Evolutionary conservation across 1,140 invertebrate species (phyloP).

Genomic region (Goniozus legneri): DNA sequence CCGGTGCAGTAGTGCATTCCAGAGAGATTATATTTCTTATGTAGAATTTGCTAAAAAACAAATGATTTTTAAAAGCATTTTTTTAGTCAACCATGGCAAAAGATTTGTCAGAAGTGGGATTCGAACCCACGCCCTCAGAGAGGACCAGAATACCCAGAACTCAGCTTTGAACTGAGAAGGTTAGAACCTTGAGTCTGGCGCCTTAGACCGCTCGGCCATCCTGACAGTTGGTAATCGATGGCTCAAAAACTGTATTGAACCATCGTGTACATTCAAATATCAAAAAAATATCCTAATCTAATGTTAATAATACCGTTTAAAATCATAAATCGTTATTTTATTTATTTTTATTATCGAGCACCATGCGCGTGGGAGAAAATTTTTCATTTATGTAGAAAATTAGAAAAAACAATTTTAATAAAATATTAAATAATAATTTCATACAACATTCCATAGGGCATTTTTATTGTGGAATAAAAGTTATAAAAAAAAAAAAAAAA

Average conservation of each 20-base stretch:
- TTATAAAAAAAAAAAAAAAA: too few relatives aligned
- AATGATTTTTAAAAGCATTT: not conserved
- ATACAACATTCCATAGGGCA: too few relatives aligned
- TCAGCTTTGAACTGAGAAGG: constrained; percentile 25
- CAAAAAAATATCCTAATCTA: too few relatives aligned
- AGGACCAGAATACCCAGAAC: constrained; percentile 29
- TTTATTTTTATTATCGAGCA: constrained; percentile 25
- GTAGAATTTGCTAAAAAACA: too few relatives aligned
- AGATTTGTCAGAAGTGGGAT: constrained; percentile 33
- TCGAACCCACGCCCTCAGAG: constrained; percentile 34
- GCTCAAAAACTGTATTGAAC: not conserved
- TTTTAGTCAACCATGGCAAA: constrained; percentile 11
- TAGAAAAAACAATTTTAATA: too few relatives aligned
- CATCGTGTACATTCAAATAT: too few relatives aligned
- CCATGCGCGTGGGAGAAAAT: too few relatives aligned
- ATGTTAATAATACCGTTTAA: not conserved
- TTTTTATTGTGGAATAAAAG: too few relatives aligned
- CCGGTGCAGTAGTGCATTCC: too few relatives aligned
- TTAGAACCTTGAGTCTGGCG: constrained; percentile 33
- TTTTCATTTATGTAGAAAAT: too few relatives aligned
- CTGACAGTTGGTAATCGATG: constrained; percentile 1
- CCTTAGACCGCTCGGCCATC: constrained; percentile 38
- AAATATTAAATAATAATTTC: not conserved
- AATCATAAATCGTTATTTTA: constrained; percentile 8
- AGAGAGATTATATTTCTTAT: too few relatives aligned